phyloP scores from a whole-genome alignment of 2,888 invertebrate genomes.

The Agriopis marginaria region DNA sequence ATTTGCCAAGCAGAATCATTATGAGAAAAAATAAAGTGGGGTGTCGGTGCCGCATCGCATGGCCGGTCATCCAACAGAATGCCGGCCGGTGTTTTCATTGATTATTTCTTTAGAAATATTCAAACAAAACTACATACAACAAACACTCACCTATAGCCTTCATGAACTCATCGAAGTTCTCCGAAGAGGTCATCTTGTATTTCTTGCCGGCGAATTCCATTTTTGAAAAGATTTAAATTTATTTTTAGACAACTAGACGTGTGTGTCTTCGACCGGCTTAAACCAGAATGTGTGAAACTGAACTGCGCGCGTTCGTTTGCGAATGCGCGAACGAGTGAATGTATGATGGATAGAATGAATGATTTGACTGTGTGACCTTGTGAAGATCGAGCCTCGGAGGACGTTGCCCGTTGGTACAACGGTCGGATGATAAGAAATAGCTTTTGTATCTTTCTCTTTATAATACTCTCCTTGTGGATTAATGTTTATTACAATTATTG shows the following conservation, averaged over 20 bases:
- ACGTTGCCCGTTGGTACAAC: constrained; percentile 26
- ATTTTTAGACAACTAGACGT: constrained; percentile 43
- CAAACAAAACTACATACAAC: constrained; percentile 42
- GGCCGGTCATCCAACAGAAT: constrained; percentile 27
- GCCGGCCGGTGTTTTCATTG: constrained; percentile 70
- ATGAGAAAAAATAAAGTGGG: constrained; percentile 31
- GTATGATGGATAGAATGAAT: constrained; percentile 45
- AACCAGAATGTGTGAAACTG: constrained; percentile 55
- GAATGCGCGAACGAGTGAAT: constrained; percentile 52
- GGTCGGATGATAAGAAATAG: constrained; percentile 20
- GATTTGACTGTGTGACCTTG: constrained; percentile 34
- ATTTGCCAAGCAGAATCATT: constrained; percentile 7
- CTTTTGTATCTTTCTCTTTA: constrained; percentile 13
- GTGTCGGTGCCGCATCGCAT: constrained; percentile 20
- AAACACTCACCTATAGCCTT: constrained; percentile 91
- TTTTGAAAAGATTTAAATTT: constrained; percentile 55
- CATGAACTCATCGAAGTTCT: constrained; percentile 96
- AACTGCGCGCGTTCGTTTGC: constrained; percentile 28
- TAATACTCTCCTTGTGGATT: constrained; percentile 1
- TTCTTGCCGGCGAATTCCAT: constrained; percentile 89
- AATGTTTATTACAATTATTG: constrained; percentile 3
- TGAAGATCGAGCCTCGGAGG: constrained; percentile 3
- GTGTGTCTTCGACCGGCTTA: constrained; percentile 60
- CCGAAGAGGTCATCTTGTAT: constrained; percentile 92
- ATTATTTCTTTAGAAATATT: constrained; percentile 42